Percentiles rank a stretch among this genome's conserved stretches.
phyloP scores from a whole-genome alignment of 2,113 vertebrate species.

The Actenoides lindsayi region DNA sequence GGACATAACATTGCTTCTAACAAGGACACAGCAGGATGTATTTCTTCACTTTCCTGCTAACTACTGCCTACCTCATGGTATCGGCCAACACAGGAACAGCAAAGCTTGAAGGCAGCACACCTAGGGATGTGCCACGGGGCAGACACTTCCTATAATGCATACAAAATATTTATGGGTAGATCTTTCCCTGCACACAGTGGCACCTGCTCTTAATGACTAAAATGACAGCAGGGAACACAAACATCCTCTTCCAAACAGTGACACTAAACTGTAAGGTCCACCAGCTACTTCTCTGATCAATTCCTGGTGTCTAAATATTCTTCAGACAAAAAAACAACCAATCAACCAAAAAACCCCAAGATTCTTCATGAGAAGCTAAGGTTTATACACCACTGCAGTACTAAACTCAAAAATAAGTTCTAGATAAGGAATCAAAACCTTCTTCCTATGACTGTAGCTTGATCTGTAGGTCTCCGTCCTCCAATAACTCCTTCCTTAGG shows the following conservation, averaged over 20 bases:
- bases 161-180: background rate
- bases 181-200: no score
- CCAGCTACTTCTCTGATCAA: background rate
- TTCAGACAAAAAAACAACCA: background rate
- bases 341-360: no score
- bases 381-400: background rate
- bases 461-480: background rate
- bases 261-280: background rate
- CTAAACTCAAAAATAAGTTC: background rate
- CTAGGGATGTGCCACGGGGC: background rate
- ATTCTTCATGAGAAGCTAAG: background rate
- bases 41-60: background rate
- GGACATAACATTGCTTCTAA: background rate
- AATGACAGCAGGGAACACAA: background rate
- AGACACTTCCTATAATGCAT: rapidly evolving
- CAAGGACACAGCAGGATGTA: background rate
- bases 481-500: background rate
- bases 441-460: background rate
- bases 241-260: background rate
- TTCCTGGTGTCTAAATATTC: background rate
- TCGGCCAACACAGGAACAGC: background rate
- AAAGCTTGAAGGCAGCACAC: no score
- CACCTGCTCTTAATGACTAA: background rate
- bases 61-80: rapidly evolving
- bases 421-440: background rate